A percentile compares a stretch with the other conserved stretches of the same genome.
Conservation (phyloP, 2,797 vertebrate genomes). For the Luscinia megarhynchos region DNA sequence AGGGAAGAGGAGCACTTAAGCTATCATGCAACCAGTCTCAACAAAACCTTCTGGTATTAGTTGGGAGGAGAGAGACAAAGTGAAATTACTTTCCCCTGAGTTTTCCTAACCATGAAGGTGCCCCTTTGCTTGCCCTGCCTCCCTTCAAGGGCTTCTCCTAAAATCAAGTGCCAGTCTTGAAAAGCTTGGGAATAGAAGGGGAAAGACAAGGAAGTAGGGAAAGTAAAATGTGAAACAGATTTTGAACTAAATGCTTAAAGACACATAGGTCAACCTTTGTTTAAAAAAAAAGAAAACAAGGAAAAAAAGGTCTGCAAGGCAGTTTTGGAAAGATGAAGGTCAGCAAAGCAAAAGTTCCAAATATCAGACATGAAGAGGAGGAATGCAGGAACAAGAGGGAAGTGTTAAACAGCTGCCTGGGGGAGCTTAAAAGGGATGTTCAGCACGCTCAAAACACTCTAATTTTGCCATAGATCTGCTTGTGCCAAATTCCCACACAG, state of each 20-base stretch:
- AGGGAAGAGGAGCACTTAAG: not conserved
- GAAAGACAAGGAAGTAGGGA: not conserved
- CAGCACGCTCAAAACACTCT: constrained; percentile 35
- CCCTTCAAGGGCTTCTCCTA: not conserved
- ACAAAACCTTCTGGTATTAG: not conserved
- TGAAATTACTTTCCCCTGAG: not conserved
- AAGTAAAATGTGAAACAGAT: not conserved
- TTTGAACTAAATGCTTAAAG: not conserved
- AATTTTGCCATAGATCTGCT: constrained; percentile 31
- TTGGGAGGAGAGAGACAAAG: not conserved
- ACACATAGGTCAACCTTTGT: not conserved
- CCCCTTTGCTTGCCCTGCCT: not conserved
- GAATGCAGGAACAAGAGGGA: constrained; percentile 34
- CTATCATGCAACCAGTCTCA: not conserved
- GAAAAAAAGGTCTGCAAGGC: not conserved
- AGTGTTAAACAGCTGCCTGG: constrained; percentile 55
- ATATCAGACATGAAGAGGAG: constrained; percentile 6
- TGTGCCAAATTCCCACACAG: constrained; percentile 51
- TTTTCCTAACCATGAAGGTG: not conserved
- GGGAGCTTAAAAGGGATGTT: constrained; percentile 41
- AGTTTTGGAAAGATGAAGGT: constrained; percentile 14
- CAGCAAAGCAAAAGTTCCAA: constrained; percentile 20
- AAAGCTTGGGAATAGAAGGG: not conserved
- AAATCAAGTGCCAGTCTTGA: not conserved
- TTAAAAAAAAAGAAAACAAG: not conserved